These are phyloP conservation scores for Ariolimax columbianus DNA, from an alignment of 2,888 invertebrate species.

Conservation along the genomic window DNA sequence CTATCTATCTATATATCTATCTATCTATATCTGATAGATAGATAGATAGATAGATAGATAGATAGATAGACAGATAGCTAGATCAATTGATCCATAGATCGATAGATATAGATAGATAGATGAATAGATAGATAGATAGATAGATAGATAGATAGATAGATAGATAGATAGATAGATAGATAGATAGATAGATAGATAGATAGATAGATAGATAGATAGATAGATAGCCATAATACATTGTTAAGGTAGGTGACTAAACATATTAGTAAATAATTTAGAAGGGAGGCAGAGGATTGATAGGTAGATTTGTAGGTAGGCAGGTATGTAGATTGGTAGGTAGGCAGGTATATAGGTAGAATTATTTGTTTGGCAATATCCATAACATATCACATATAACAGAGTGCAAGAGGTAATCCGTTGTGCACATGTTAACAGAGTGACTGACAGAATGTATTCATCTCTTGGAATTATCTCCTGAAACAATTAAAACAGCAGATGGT, in stretches of 20 bases:
- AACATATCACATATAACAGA: neutral
- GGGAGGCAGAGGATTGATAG: no score
- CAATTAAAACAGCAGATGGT: neutral
- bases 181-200: constrained; percentile 11
- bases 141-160: constrained; percentile 24
- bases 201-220: neutral
- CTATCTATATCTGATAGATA: neutral
- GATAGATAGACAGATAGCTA: constrained; percentile 9
- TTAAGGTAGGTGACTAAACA: no score
- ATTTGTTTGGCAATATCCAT: no score
- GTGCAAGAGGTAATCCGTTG: neutral
- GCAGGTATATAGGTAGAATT: no score
- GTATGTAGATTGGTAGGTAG: no score
- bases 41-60: neutral
- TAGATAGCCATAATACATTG: no score
- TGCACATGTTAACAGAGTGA: neutral
- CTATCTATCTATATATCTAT: neutral
- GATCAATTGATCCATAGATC: constrained; percentile 10
- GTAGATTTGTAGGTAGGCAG: no score
- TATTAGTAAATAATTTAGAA: no score
- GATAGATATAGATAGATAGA: constrained; percentile 30
- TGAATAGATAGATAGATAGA: constrained; percentile 13
- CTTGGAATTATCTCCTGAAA: neutral
- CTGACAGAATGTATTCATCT: neutral
- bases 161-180: constrained; percentile 1